phyloP scores from a whole-genome alignment of 2,113 vertebrate species.

The Eurypyga helias region DNA sequence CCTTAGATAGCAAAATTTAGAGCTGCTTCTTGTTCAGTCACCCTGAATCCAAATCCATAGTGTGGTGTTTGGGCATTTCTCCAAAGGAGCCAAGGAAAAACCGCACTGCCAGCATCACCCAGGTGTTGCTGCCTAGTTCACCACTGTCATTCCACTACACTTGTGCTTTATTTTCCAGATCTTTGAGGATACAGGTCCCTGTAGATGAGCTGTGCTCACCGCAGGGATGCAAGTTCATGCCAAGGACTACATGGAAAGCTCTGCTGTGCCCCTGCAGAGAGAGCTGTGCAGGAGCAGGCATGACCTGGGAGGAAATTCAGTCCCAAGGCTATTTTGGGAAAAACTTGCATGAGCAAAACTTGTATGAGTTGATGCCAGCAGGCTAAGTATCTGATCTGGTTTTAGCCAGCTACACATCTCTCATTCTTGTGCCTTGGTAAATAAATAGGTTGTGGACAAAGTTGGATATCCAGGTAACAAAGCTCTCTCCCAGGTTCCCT shows the following conservation, averaged over 20 bases:
- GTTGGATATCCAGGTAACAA: neutral
- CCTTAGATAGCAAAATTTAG: neutral
- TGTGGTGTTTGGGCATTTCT: neutral
- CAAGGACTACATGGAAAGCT: neutral
- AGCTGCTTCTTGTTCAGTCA: neutral
- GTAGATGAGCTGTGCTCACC: neutral
- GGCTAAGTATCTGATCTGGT: too few relatives aligned
- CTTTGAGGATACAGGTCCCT: neutral
- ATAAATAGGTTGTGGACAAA: neutral
- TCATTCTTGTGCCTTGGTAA: neutral
- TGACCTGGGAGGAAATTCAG: neutral
- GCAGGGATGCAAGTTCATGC: neutral
- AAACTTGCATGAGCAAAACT: neutral
- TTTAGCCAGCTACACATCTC: neutral
- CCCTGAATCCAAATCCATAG: neutral
- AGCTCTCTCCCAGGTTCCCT: neutral
- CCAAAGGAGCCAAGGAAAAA: neutral
- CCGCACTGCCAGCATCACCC: neutral
- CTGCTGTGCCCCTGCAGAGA: neutral
- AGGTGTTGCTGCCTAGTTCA: neutral
- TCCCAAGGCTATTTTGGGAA: neutral
- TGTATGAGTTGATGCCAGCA: too few relatives aligned
- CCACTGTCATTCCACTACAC: neutral
- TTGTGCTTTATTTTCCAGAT: neutral
- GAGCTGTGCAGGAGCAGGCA: neutral